Percentiles rank a stretch among this genome's conserved stretches.
Conservation (phyloP, 1,140 invertebrate species). For the Ceratoteleas bidentatus region DNA sequence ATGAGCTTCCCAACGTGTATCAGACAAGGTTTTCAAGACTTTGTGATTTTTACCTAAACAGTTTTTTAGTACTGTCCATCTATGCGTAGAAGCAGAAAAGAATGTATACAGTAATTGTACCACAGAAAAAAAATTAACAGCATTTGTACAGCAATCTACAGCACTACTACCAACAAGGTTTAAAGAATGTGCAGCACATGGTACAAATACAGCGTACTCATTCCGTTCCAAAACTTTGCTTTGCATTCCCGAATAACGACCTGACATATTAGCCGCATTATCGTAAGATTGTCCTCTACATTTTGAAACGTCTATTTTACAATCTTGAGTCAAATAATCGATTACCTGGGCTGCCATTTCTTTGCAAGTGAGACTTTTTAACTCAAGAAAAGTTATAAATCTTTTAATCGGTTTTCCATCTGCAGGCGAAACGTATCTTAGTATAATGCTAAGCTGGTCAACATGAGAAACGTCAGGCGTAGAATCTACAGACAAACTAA, state of each 20-base stretch:
- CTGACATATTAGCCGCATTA: constrained; percentile 71
- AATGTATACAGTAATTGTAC: constrained; percentile 60
- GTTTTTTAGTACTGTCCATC: constrained; percentile 26
- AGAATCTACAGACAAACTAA: constrained; percentile 71
- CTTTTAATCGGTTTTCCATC: constrained; percentile 48
- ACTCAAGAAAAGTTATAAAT: constrained; percentile 64
- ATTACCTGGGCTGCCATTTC: constrained; percentile 59
- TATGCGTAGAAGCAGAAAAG: constrained; percentile 63
- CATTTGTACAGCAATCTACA: constrained; percentile 46
- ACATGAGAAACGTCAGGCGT: constrained; percentile 75
- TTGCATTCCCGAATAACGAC: constrained; percentile 24
- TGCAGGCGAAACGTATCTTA: constrained; percentile 70
- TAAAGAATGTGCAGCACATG: constrained; percentile 59
- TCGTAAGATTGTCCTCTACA: constrained; percentile 74
- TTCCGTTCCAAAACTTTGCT: constrained; percentile 21
- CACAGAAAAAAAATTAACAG: constrained; percentile 62
- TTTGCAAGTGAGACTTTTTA: constrained; percentile 49
- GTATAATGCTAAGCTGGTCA: constrained; percentile 73
- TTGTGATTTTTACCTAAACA: constrained; percentile 26
- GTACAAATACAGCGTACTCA: constrained; percentile 18
- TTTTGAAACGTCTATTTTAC: constrained; percentile 58
- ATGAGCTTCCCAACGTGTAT: constrained; percentile 40
- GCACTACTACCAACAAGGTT: constrained; percentile 60
- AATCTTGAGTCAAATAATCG: constrained; percentile 54
- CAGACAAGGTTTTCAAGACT: constrained; percentile 31